phyloP scores from a whole-genome alignment of 2,797 vertebrate species.

The Lepus townsendii region DNA sequence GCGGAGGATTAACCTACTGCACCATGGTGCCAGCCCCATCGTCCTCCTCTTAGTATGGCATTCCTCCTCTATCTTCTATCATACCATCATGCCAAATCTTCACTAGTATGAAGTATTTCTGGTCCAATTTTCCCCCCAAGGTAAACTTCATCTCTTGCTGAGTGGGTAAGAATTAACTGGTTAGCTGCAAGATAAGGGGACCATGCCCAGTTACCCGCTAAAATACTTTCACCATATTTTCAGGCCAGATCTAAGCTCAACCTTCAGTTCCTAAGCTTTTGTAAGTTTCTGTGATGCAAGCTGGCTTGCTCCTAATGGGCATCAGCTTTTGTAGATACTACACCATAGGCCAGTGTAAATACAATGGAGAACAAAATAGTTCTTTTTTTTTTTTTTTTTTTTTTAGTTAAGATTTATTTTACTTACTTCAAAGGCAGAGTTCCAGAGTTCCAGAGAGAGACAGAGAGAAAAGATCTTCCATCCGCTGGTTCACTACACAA shows the following conservation, averaged over 20 bases:
- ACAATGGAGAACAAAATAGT: not conserved
- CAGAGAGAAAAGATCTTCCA: no score
- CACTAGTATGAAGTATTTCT: not conserved
- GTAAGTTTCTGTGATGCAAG: constrained; percentile 27
- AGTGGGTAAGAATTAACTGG: constrained; percentile 10
- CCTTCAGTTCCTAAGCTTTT: constrained; percentile 6
- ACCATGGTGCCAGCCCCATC: no score
- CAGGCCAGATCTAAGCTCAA: not conserved
- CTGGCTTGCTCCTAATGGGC: not conserved
- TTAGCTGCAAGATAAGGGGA: not conserved
- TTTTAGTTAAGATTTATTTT: no score
- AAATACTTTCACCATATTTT: constrained; percentile 23
- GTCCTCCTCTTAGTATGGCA: not conserved
- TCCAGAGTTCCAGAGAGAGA: no score
- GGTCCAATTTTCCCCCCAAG: constrained; percentile 26
- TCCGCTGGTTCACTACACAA: no score
- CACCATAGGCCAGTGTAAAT: not conserved
- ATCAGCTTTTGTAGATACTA: not conserved
- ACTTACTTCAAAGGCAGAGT: no score
- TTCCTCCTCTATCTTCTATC: not conserved
- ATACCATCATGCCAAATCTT: not conserved
- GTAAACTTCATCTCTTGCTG: not conserved
- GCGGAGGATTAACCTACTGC: no score
- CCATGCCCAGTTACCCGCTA: not conserved
- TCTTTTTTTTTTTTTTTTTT: no score